These are phyloP conservation scores for Crambe crambe DNA, from an alignment of 37 sponge, comb jelly and placozoan species.

Conservation along the genomic window DNA sequence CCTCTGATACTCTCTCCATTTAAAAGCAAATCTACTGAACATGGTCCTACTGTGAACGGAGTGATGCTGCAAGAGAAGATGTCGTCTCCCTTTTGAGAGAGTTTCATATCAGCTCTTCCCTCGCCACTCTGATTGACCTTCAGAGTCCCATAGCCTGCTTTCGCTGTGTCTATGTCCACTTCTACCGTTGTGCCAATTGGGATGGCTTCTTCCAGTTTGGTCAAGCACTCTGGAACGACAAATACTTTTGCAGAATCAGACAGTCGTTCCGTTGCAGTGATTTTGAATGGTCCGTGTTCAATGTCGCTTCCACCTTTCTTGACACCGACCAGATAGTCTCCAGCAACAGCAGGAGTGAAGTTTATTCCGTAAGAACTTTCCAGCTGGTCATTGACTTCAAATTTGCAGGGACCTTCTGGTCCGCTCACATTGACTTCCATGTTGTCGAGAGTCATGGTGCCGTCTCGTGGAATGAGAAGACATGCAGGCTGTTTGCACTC, in stretches of 20 bases:
- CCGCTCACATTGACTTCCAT: constrained; percentile 4
- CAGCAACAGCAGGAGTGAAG: constrained; percentile 25
- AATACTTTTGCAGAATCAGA: constrained; percentile 55
- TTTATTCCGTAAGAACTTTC: background rate
- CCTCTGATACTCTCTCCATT: constrained; percentile 57
- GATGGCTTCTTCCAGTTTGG: constrained; percentile 19
- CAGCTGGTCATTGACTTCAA: background rate
- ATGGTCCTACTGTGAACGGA: constrained; percentile 29
- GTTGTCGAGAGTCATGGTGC: background rate
- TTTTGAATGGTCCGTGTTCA: constrained; percentile 27
- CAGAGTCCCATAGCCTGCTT: constrained; percentile 70
- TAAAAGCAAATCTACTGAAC: constrained; percentile 42
- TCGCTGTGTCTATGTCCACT: constrained; percentile 57
- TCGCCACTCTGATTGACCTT: constrained; percentile 50
- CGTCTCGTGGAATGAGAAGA: background rate
- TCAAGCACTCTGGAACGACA: constrained; percentile 8
- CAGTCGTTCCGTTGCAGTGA: constrained; percentile 16
- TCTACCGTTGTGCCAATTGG: constrained; percentile 30
- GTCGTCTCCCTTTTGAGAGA: constrained; percentile 34
- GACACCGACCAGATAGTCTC: constrained; percentile 30
- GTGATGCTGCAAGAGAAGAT: constrained; percentile 25
- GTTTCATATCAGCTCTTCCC: constrained; percentile 29
- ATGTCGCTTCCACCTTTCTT: background rate
- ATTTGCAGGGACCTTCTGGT: constrained; percentile 22
- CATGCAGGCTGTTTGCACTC: constrained; percentile 28